A percentile compares a stretch with the other conserved stretches of the same genome.
Evolutionary conservation across 2,888 invertebrate species (phyloP).

Genomic region (Euplagia quadripunctaria): DNA sequence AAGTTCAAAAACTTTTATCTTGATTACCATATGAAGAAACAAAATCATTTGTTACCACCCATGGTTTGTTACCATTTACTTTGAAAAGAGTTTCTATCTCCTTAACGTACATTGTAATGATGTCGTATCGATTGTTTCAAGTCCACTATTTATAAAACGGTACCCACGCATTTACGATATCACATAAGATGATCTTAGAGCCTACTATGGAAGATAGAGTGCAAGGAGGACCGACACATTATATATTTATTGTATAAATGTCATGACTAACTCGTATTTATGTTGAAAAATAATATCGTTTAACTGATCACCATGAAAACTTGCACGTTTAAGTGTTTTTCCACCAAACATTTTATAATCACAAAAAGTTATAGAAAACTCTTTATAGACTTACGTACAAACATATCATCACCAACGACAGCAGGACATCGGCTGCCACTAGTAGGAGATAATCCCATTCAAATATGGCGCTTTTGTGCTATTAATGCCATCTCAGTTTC

Average conservation of each 20-base stretch:
- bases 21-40: constrained; percentile 35
- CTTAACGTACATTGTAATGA: constrained; percentile 2
- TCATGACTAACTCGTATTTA: background rate
- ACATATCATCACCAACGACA: background rate
- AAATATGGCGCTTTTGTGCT: background rate
- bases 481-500: background rate
- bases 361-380: background rate
- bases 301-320: background rate
- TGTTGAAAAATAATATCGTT: background rate
- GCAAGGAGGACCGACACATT: background rate
- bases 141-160: constrained; percentile 18
- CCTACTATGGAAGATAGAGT: background rate
- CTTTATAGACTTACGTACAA: background rate
- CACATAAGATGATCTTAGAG: background rate
- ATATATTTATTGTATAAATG: background rate
- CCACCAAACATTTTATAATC: too few species aligned
- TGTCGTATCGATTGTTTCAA: constrained; percentile 15
- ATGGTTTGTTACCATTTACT: constrained; percentile 47
- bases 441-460: background rate
- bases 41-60: constrained; percentile 43
- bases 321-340: background rate
- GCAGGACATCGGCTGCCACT: background rate
- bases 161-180: constrained; percentile 1
- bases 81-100: constrained; percentile 1
- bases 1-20: background rate